phyloP scores from a whole-genome alignment of 2,888 invertebrate species.

The Plebejus anna region DNA sequence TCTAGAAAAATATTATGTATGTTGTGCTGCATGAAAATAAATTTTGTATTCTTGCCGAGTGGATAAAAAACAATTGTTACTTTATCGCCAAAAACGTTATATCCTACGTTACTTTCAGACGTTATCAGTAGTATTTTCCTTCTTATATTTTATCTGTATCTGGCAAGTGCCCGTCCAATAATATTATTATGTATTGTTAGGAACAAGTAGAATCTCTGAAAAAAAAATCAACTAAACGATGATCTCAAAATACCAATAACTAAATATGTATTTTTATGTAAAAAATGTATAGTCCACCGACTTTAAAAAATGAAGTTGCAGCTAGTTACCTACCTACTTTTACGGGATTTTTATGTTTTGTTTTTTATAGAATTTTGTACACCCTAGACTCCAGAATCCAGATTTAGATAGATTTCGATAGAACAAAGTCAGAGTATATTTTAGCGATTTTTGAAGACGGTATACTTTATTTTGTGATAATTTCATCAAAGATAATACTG shows the following conservation, averaged over 20 bases:
- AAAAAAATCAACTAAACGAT: background rate
- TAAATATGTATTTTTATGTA: background rate
- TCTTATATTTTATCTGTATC: background rate
- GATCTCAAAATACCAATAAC: conserved; percentile 3
- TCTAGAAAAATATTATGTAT: background rate
- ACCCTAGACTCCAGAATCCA: background rate
- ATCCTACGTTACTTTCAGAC: no score
- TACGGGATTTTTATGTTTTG: background rate
- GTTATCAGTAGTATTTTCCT: background rate
- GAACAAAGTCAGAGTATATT: background rate
- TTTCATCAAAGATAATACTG: background rate
- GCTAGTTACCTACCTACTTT: background rate
- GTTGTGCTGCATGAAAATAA: background rate
- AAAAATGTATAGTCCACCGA: background rate
- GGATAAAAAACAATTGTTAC: background rate
- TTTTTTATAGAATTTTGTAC: background rate
- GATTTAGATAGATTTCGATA: background rate
- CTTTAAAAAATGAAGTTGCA: background rate
- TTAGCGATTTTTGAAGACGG: background rate
- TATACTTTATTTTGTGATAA: background rate
- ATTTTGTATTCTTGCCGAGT: background rate
- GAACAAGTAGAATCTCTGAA: background rate
- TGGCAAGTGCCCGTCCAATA: background rate
- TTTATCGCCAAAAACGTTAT: background rate
- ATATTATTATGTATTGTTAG: background rate